Evolutionary conservation across 2,888 invertebrate species (phyloP), one percentile per base, ranked within the genome.

Genomic region (Drosophila cyrtoloma): DNA sequence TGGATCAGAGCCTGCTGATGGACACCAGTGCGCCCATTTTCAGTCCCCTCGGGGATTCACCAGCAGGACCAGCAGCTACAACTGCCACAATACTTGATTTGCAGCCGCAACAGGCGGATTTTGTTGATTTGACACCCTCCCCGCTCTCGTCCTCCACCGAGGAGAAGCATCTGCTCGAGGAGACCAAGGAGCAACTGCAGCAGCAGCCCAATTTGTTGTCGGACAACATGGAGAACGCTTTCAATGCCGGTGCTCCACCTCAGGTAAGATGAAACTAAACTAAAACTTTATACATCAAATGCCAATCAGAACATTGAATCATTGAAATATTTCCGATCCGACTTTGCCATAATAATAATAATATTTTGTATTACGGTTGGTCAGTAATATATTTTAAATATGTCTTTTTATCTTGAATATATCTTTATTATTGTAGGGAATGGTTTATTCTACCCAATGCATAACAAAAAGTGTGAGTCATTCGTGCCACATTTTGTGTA

Each of bases 121-220:
- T 90, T 39, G 89, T 82, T 26, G 81, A 83, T 53, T 70, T 82
- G 33, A 81, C 89, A 26, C 81, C 84, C 26, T 89, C 85, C 5
- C 84, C 90, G 10, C 37, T 86, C 5, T 81, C 79, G 33, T 87
- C 86, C 12, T 90, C 77, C 59, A 87, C 90, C 30, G 91, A 91
- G 59, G 92, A 92, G 68, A 92, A 92, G 63, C 91, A 92, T 77
- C 77, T 92, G 12, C 70, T 91, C 3, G 92, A 92, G 62, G 91
- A 91, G 55, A 92, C 91, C 10, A 92, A 92, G 74, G 92, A 92
- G 65, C 71, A 73, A 70, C 71, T 77, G 26, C 55, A 75, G 32
- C 57, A 66, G 26, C 74, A 82, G 35, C 28, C 74, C 19, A 58
- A 77, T 50, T 32, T 67, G 32, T 53, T 77, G 63, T 80, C 69